Percentiles rank a stretch among this genome's conserved stretches.
These are phyloP conservation scores for Plutella xylostella DNA, from an alignment of 2,888 invertebrate genomes.

Conservation along the genomic window DNA sequence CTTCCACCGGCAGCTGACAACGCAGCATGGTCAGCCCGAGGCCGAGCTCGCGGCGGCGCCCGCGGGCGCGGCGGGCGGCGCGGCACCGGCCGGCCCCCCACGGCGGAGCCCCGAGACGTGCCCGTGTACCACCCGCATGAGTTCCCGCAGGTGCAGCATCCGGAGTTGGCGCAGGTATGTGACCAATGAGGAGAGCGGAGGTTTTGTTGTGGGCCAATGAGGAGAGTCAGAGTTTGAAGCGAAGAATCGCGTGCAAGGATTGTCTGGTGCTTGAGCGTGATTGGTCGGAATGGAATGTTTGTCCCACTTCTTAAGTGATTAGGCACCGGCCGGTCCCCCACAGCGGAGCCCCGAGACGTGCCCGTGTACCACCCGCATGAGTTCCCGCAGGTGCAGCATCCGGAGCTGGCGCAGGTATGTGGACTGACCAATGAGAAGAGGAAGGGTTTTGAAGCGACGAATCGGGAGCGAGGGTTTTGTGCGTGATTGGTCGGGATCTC, in stretches of 20 bases:
- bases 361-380: slow-evolving; percentile 29
- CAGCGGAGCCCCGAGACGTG: slow-evolving; percentile 61
- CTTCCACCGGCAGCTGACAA: too few relatives aligned
- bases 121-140: slow-evolving; percentile 29
- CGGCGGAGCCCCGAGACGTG: slow-evolving; percentile 61
- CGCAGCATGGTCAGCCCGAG: too few relatives aligned
- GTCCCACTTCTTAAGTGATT: too few relatives aligned
- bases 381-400: slow-evolving; percentile 26
- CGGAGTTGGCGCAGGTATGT: slow-evolving; percentile 46
- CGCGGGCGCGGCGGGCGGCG: slow-evolving; percentile 12
- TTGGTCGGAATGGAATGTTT: too few relatives aligned
- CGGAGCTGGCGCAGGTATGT: slow-evolving; percentile 46
- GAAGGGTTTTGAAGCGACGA: too few relatives aligned
- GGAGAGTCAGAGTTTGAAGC: too few relatives aligned
- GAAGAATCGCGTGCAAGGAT: too few relatives aligned
- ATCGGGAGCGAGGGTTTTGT: too few relatives aligned
- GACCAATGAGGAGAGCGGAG: not conserved
- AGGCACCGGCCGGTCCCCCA: slow-evolving; percentile 32
- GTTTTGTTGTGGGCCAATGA: not conserved
- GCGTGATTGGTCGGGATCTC: too few relatives aligned
- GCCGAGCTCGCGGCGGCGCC: slow-evolving; percentile 18
- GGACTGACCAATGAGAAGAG: not conserved
- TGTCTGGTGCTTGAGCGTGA: too few relatives aligned
- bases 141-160: slow-evolving; percentile 26
- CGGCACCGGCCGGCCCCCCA: slow-evolving; percentile 33